phyloP scores from a whole-genome alignment of 2,113 vertebrate genomes.

The Otus sunia region DNA sequence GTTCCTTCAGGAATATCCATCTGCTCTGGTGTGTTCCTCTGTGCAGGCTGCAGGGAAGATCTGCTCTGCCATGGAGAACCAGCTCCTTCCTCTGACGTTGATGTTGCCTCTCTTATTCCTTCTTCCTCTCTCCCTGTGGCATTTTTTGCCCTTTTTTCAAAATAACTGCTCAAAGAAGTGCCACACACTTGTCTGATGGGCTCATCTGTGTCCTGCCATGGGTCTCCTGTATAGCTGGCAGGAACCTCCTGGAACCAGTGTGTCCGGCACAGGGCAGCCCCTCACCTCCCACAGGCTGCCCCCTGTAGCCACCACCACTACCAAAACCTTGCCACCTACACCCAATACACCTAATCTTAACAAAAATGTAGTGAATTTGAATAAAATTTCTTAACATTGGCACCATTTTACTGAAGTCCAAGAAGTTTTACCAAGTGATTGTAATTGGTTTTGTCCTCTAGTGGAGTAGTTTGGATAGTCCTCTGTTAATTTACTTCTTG shows the following conservation, averaged over 20 bases:
- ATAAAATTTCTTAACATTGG: not conserved
- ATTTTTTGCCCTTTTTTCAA: not conserved
- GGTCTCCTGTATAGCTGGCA: not conserved
- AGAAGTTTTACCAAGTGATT: not conserved
- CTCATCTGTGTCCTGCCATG: not conserved
- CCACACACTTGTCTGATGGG: not conserved
- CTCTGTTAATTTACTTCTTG: not conserved
- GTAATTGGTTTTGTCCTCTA: not conserved
- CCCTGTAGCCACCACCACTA: rapidly evolving
- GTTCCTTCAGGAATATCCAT: conserved; percentile 13
- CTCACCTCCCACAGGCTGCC: not conserved
- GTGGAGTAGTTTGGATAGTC: not conserved
- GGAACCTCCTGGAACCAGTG: not conserved
- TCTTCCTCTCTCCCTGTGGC: not conserved
- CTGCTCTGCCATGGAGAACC: not conserved
- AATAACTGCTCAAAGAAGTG: not conserved
- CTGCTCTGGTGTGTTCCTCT: not conserved
- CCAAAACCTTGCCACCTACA: not conserved
- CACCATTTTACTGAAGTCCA: not conserved
- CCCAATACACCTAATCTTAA: not conserved
- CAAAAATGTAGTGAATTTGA: not conserved
- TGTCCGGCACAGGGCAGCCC: not conserved
- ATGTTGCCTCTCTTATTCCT: not conserved
- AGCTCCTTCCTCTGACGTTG: not conserved
- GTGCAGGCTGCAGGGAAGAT: not conserved